phyloP scores from a whole-genome alignment of 1,140 invertebrate genomes.

The Aricia agestis region DNA sequence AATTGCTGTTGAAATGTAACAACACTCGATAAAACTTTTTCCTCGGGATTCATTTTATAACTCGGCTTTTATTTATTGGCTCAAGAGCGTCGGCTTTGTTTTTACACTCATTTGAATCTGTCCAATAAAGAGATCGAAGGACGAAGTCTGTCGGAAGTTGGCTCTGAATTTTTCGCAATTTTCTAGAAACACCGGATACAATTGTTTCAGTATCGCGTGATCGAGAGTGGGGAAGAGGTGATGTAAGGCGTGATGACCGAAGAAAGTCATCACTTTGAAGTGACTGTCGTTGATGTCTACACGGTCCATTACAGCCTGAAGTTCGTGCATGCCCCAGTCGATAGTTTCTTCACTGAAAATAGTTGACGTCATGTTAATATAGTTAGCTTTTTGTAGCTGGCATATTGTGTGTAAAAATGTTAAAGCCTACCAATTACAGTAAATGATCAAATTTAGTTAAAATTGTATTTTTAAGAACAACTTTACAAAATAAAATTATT shows the following conservation, averaged over 20 bases:
- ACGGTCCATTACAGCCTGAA: conserved; percentile 86
- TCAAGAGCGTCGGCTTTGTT: conserved; percentile 36
- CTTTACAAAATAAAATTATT: too few relatives aligned
- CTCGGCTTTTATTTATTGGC: conserved; percentile 7
- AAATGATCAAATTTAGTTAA: too few relatives aligned
- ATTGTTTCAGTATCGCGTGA: conserved; percentile 81
- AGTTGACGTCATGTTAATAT: not conserved
- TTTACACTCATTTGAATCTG: conserved; percentile 76
- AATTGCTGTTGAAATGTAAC: not conserved
- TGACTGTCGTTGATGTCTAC: conserved; percentile 82
- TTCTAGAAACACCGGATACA: conserved; percentile 81
- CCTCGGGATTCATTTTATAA: not conserved
- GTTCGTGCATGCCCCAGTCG: conserved; percentile 88
- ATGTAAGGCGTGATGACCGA: conserved; percentile 86
- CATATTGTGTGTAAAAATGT: too few relatives aligned
- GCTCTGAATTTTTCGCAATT: conserved; percentile 83
- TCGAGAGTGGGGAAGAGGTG: conserved; percentile 91
- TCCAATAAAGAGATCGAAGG: conserved; percentile 80
- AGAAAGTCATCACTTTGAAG: conserved; percentile 83
- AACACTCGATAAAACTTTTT: not conserved
- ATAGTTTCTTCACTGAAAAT: conserved; percentile 58
- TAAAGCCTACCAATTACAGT: too few relatives aligned
- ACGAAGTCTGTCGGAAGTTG: conserved; percentile 74
- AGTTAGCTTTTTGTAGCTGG: too few relatives aligned
- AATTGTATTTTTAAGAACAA: too few relatives aligned